phyloP scores from a whole-genome alignment of 2,113 vertebrate genomes.

The Tricholaema leucomelas region DNA sequence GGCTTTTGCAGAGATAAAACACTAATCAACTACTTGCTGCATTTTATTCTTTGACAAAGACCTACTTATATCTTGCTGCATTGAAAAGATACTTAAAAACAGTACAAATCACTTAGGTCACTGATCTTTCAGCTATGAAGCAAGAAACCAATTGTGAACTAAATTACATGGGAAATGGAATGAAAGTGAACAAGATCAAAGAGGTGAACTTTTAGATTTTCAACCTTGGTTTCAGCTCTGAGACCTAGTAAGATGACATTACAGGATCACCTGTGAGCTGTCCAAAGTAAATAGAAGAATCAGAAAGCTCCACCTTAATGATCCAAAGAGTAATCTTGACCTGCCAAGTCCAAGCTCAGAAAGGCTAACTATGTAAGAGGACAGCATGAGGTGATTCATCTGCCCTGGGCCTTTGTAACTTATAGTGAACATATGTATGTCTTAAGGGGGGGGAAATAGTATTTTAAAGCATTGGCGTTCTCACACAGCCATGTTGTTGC shows the following conservation, averaged over 20 bases:
- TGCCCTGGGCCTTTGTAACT: background rate
- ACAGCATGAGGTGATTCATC: background rate
- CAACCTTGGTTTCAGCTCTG: background rate
- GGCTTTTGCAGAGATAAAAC: background rate
- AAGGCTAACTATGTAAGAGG: background rate
- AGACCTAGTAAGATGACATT: background rate
- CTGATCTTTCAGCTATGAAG: background rate
- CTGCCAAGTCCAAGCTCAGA: background rate
- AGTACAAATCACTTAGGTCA: background rate
- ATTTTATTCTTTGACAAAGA: background rate
- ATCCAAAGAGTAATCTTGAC: background rate
- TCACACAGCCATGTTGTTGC: background rate
- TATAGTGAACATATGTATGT: background rate
- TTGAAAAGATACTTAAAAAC: background rate
- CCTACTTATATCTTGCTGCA: background rate
- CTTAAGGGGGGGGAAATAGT: background rate
- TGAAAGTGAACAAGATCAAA: background rate
- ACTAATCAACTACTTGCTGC: background rate
- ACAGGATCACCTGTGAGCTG: background rate
- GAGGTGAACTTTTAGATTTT: background rate
- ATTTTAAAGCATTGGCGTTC: background rate
- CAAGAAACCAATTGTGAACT: background rate
- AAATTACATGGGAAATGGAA: background rate
- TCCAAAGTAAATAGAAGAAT: background rate
- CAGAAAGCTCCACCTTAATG: background rate